Base-by-base conservation (phyloP, 2,797 vertebrate species). In the Limnodromus scolopaceus region DNA sequence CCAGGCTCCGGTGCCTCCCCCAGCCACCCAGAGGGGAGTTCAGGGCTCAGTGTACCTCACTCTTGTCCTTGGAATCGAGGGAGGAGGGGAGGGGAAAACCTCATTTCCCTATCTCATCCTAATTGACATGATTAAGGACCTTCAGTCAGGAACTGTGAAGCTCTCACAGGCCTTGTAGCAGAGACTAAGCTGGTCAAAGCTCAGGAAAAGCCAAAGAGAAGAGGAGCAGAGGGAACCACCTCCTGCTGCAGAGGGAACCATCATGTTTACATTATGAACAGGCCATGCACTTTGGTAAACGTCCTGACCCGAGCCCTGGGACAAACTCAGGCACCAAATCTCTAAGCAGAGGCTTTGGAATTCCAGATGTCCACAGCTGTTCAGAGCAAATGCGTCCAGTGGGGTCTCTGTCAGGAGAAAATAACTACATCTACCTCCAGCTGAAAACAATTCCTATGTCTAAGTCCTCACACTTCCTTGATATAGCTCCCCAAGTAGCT, bases 1-100 rank as follows among this genome's bases (percentile, higher is more conserved):
- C 32, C 24, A 11, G 2, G 16, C 1, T 38, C n/a, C 48, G 2
- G 0, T 5, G 15, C 22, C 30, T 79, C 16, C 12, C 14, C 6
- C 32, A 71, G 41, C 6, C 28, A 36, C 22, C 17, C 36, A 57
- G 41, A 53, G n/a, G 17, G 4, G 24, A 8, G 13, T 24, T 4
- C 28, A 63, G 12, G 55, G 23, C 61, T 65, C 25, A 24, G 13
- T 1, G 13, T 18, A 8, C 18, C 45, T 57, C 88, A 5, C 1
- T 48, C 13, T 28, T 22, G 11, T 10, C 41, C 41, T 49, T 18
- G 13, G 19, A 57, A 65, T 10, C 20, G 38, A 39, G 6, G 12
- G 0, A 55, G 36, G 15, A 66, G 18, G 10, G 8, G 8, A 32
- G 15, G 19, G 38, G 16, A 53, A 57, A 12, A 28, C 6, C 1